Percentiles rank a stretch among this genome's conserved stretches.
phyloP scores from a whole-genome alignment of 2,797 vertebrate genomes.

The Passerculus sandwichensis region DNA sequence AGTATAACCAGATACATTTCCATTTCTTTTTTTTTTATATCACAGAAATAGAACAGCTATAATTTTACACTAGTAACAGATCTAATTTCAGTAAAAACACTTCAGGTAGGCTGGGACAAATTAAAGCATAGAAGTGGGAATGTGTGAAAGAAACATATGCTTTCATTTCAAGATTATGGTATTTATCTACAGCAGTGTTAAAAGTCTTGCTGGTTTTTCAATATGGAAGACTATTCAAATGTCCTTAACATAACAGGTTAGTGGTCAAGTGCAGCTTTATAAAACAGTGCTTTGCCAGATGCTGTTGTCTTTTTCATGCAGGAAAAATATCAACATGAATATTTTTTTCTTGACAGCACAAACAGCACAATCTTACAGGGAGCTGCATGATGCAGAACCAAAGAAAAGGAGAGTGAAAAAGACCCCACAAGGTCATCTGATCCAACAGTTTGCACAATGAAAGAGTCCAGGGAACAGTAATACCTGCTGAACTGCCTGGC shows the following conservation, averaged over 20 bases:
- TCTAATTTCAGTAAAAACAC: slow-evolving; percentile 48
- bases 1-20: slow-evolving; percentile 27
- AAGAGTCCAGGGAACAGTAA: not conserved
- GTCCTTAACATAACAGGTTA: not conserved
- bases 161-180: slow-evolving; percentile 30
- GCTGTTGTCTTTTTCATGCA: not conserved
- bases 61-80: slow-evolving; percentile 50
- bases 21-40: not conserved
- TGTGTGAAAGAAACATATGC: slow-evolving; percentile 36
- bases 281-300: not conserved
- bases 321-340: not conserved
- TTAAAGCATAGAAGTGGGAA: slow-evolving; percentile 38
- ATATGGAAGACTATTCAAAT: not conserved
- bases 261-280: not conserved
- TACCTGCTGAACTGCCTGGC: not conserved
- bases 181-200: not conserved
- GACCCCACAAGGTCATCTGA: not conserved
- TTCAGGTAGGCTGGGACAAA: slow-evolving; percentile 57
- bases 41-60: slow-evolving; percentile 37
- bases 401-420: not conserved
- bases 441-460: not conserved
- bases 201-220: not conserved
- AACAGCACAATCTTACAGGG: not conserved
- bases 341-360: not conserved
- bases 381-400: not conserved